phyloP scores from a whole-genome alignment of 2,113 vertebrate genomes.

The Lichenostomus cassidix region DNA sequence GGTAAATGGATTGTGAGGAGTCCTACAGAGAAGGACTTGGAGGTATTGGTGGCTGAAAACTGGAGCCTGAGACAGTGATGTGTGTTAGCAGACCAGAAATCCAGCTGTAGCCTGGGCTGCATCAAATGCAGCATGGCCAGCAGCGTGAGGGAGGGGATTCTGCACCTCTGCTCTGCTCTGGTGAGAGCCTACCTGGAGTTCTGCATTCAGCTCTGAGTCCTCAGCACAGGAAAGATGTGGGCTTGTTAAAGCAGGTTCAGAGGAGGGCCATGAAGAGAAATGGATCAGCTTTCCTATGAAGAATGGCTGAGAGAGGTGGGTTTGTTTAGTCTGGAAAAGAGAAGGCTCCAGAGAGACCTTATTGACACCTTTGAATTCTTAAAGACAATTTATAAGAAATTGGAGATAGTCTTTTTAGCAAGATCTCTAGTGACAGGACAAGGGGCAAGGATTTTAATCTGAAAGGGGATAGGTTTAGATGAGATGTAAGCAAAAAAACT shows the following conservation, averaged over 20 bases:
- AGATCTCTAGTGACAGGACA: neutral
- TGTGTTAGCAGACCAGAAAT: neutral
- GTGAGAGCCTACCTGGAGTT: neutral
- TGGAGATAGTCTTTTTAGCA: neutral
- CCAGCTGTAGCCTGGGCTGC: accelerated
- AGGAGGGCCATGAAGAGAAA: neutral
- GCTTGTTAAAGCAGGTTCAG: neutral
- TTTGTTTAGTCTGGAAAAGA: neutral
- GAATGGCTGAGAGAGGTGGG: neutral
- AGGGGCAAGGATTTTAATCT: neutral
- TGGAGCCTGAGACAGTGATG: neutral
- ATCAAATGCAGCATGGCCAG: neutral
- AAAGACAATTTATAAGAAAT: neutral
- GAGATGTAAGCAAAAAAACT: neutral
- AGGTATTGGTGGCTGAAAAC: neutral
- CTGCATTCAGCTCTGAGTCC: neutral
- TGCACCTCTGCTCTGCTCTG: neutral
- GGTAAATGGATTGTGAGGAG: neutral
- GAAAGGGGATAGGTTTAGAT: neutral
- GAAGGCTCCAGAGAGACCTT: neutral
- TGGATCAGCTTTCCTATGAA: neutral
- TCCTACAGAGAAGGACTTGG: neutral
- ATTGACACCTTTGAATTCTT: neutral
- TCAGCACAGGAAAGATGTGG: neutral
- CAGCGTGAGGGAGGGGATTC: neutral